These are phyloP conservation scores for Dryococelus australis DNA, from an alignment of 2,888 invertebrate genomes.

Conservation along the genomic window DNA sequence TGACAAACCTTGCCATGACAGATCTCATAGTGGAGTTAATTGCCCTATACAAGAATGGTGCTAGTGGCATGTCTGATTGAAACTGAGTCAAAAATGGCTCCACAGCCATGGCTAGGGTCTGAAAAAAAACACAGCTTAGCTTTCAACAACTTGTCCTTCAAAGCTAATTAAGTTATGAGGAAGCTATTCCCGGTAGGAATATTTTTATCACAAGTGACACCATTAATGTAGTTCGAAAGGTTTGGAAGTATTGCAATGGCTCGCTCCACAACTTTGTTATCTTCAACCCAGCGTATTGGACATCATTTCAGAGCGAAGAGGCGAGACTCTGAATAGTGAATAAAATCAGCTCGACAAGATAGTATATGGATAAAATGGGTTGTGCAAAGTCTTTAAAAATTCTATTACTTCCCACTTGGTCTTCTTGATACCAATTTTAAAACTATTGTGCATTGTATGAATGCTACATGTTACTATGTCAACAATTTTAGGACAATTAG, in stretches of 20 bases:
- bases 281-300: not conserved
- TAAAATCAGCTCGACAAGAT: too few relatives aligned
- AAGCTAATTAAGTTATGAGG: not conserved
- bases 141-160: not conserved
- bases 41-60: slow-evolving; percentile 4
- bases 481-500: not conserved
- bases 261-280: not conserved
- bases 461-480: not conserved
- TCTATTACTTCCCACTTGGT: not conserved
- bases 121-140: not conserved
- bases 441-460: too few relatives aligned
- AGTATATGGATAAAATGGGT: not conserved
- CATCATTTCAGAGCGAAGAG: not conserved
- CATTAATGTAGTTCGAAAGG: not conserved
- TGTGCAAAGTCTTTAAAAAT: not conserved
- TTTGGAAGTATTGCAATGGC: too few relatives aligned
- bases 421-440: not conserved
- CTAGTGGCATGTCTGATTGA: not conserved
- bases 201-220: not conserved
- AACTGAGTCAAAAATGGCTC: not conserved
- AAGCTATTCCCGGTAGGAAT: not conserved
- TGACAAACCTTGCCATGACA: too few relatives aligned
- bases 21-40: too few relatives aligned
- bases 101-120: not conserved
- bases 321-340: not conserved